Evolutionary conservation across 2,113 vertebrate genomes (phyloP).

Genomic region (Cranoglanis bouderius): DNA sequence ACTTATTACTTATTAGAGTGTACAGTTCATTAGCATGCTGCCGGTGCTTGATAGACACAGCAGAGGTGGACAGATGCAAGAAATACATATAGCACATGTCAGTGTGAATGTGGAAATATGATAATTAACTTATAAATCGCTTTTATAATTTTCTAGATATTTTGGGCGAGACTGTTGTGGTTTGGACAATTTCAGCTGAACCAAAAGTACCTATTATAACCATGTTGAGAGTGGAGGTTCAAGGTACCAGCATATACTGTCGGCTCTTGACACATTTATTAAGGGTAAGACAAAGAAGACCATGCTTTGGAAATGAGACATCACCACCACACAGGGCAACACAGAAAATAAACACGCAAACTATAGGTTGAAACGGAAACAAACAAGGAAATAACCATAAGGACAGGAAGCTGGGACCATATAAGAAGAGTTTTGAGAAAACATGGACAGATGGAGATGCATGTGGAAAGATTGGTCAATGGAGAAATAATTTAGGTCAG

Average conservation of each 20-base stretch:
- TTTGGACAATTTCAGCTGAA: neutral
- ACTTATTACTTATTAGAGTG: conserved; percentile 7
- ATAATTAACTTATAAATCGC: neutral
- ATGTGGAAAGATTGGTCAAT: neutral
- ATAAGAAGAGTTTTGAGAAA: neutral
- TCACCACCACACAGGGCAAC: neutral
- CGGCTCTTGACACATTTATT: neutral
- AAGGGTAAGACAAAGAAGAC: neutral
- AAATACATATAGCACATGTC: neutral
- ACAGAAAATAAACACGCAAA: neutral
- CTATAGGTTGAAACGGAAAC: neutral
- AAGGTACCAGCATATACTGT: neutral
- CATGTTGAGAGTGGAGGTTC: neutral
- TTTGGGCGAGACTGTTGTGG: neutral
- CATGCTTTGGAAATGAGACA: neutral
- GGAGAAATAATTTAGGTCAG: neutral
- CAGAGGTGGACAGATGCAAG: neutral
- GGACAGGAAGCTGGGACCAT: neutral
- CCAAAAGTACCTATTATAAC: neutral
- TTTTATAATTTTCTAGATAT: neutral
- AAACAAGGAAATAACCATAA: neutral
- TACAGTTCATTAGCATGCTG: neutral
- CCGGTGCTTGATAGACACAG: neutral
- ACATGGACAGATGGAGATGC: neutral
- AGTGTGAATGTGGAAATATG: neutral